Evolutionary conservation across 2,113 vertebrate genomes (phyloP), one percentile per base, ranked within the genome.

Genomic region (Aphyosemion australe): DNA sequence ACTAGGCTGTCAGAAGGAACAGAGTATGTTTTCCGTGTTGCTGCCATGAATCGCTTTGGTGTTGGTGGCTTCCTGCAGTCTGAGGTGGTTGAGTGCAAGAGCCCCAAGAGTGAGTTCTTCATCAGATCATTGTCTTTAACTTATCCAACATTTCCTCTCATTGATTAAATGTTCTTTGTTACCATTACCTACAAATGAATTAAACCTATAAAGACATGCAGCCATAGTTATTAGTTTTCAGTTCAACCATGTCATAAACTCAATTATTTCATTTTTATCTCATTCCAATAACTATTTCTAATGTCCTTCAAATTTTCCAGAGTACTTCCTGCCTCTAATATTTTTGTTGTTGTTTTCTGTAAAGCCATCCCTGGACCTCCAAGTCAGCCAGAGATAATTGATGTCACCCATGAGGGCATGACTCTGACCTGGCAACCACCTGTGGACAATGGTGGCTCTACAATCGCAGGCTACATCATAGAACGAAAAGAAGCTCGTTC

Each of bases 1-100:
- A 95, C 92, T 67, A 94, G 95, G 85, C 94, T 99, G 31, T 88
- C 69, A 6, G 97, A 99, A 90, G 95, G 94, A 83, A 95, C 94
- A 0, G 97, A 99, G 88, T 99, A 99, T 6, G 96, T 98, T 76
- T 99, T 99, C 95, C 96, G 96, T 2, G 96, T 95, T 34, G 97
- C 97, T 65, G 97, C 96, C 67, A 96, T 97, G 74, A 99, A 99
- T 78, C 97, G 97, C 74, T 99, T 98, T 19, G 97, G 97, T 12
- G 90, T 99, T 1, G 96, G 97, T 49, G 88, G 94, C 48, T 99
- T 97, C 87, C 87, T 99, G 76, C 96, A 99, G 69, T 98, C 97
- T 37, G 95, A 96, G 67, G 94, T 98, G 85, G 94, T 98, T 85
- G 96, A 98, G 83, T 97, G 95, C 93, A 97, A 94, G 85, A 99